Evolutionary conservation across 2,888 invertebrate species (phyloP).

Genomic region (Pristionchus fissidentatus): DNA sequence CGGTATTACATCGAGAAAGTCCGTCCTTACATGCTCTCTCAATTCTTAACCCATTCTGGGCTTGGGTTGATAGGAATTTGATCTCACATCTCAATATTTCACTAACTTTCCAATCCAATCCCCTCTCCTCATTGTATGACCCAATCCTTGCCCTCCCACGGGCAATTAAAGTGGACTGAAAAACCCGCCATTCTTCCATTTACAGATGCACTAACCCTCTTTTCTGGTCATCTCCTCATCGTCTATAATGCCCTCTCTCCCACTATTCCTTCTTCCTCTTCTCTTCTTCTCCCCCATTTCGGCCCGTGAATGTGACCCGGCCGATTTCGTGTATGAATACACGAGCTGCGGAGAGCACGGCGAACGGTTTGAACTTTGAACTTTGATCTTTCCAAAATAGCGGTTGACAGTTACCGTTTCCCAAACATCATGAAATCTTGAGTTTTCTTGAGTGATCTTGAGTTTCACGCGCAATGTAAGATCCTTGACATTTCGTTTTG

Average conservation of each 20-base stretch:
- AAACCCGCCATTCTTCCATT: no score
- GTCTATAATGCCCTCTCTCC: not conserved
- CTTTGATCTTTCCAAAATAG: not conserved
- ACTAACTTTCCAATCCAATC: no score
- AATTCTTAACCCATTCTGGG: no score
- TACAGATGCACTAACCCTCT: slow-evolving; percentile 38
- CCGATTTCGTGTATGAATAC: slow-evolving; percentile 57
- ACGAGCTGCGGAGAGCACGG: slow-evolving; percentile 62
- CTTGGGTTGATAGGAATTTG: no score
- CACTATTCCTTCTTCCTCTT: not conserved
- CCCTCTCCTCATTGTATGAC: no score
- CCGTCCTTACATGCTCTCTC: no score
- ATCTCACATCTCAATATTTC: no score
- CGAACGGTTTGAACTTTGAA: slow-evolving; percentile 48
- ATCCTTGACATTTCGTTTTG: not conserved
- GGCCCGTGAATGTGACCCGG: slow-evolving; percentile 10
- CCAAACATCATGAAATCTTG: no score
- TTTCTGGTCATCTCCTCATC: not conserved
- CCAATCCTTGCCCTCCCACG: no score
- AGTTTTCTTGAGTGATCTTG: not conserved
- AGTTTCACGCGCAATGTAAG: not conserved
- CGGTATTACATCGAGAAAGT: no score
- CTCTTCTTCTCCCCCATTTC: not conserved
- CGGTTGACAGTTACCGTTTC: no score
- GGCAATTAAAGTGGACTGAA: no score